Base-by-base conservation (phyloP, 2,797 vertebrate genomes). In the Lithobates sylvaticus region DNA sequence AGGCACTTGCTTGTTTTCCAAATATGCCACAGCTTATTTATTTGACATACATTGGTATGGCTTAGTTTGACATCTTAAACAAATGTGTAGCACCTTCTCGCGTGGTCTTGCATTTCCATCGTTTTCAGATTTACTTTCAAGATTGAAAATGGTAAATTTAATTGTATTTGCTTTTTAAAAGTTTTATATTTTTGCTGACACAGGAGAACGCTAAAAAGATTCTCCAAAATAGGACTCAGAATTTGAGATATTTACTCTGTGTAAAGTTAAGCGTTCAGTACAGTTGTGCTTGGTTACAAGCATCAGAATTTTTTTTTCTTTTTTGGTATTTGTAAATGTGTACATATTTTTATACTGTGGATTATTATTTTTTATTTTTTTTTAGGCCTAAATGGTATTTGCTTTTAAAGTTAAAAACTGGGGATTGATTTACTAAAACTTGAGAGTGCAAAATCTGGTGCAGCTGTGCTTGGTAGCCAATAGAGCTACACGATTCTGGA, bases 281-380 rank as follows among this genome's bases (percentile, higher is more conserved):
- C 50, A 27, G 16, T 58, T 42, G 69, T 81, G n/a, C 23, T 61
- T 39, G n/a, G 69, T 54, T 61, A 18, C 39, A 82, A 73, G 54
- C 34, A 42, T 50, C 36, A 58, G 34, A 39, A 34, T 2, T 77
- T 70, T 77, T n/a, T 67, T n/a, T 47, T 21, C 47, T 75, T 18
- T 23, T 58, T 67, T 76, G 65, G 65, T 67, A 82, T 73, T 27
- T 82, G 80, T 82, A 54, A 64, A 82, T 71, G 50, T 78, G 83
- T 84, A 84, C 32, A 78, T 84, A 78, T 32, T 78, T 64, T 70
- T 84, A 81, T 81, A 80, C 78, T 80, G 77, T 54, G 47, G 34
- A 61, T 8, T 76, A 29, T 12, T 83, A n/a, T 47, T 68, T 64
- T 67, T 44, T 67, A 8, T 47, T 47, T 47, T 81, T 1, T 65